Conservation (phyloP, 2,797 vertebrate species). For the Momotus momota region DNA sequence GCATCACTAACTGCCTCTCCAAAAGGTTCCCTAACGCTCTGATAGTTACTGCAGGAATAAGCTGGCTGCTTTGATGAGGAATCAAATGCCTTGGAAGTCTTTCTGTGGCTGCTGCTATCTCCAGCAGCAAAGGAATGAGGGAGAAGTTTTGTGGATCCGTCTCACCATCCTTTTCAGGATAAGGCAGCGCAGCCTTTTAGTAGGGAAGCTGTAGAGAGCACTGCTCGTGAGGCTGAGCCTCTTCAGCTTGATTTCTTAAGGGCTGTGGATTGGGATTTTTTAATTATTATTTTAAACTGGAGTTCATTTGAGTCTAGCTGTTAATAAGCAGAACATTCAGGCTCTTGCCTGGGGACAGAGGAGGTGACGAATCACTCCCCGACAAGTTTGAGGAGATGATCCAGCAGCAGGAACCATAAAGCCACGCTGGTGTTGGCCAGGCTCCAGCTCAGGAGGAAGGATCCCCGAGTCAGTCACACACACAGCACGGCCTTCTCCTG, state of each 20-base stretch:
- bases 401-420: background rate
- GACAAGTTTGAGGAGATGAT: accelerated
- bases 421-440: background rate
- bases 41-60: background rate
- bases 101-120: background rate
- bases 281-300: background rate
- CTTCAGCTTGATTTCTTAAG: conserved; percentile 10
- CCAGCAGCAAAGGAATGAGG: background rate
- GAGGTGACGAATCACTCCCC: background rate
- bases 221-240: background rate
- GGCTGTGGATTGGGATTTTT: background rate
- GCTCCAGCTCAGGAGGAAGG: background rate
- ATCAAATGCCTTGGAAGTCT: background rate
- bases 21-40: background rate
- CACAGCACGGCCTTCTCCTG: background rate
- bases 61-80: background rate
- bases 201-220: background rate
- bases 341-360: background rate
- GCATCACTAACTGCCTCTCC: background rate
- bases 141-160: background rate
- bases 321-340: background rate
- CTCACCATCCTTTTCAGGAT: background rate
- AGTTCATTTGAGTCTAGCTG: background rate
- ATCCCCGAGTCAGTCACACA: background rate
- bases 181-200: background rate